Conservation (phyloP, 1,140 invertebrate species). For the Elysia chlorotica region DNA sequence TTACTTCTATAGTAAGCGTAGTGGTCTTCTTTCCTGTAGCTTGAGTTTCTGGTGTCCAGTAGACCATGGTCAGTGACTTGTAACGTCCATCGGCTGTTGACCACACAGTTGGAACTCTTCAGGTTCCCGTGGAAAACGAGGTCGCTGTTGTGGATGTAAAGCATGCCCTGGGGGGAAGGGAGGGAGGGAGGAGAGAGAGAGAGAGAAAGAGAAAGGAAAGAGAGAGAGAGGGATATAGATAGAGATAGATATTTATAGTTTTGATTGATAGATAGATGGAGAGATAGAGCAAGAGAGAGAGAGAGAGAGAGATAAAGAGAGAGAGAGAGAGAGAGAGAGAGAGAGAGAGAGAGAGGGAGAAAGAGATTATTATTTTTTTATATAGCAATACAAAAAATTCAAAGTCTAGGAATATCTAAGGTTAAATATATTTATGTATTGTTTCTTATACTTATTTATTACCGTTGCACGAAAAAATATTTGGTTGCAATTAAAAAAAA, state of each 20-base stretch:
- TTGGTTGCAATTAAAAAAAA: not conserved
- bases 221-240: not conserved
- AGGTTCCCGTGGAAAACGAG: slow-evolving; percentile 92
- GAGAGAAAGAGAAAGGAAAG: not conserved
- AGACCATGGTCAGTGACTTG: slow-evolving; percentile 94
- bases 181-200: not conserved
- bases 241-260: not conserved
- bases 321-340: not conserved
- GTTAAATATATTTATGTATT: no score
- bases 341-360: not conserved
- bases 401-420: no score
- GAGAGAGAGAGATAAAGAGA: not conserved
- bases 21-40: slow-evolving; percentile 48
- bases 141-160: slow-evolving; percentile 87
- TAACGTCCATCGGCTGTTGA: slow-evolving; percentile 92
- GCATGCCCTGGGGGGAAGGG: slow-evolving; percentile 79
- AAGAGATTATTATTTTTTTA: no score
- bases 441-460: no score
- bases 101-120: slow-evolving; percentile 92
- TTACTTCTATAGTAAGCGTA: slow-evolving; percentile 53
- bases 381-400: no score
- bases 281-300: not conserved
- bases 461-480: no score
- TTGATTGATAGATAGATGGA: not conserved
- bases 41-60: slow-evolving; percentile 81